Evolutionary conservation across 64 coral and sea anemone genomes (phyloP).

Genomic region (Anthopleura sola): DNA sequence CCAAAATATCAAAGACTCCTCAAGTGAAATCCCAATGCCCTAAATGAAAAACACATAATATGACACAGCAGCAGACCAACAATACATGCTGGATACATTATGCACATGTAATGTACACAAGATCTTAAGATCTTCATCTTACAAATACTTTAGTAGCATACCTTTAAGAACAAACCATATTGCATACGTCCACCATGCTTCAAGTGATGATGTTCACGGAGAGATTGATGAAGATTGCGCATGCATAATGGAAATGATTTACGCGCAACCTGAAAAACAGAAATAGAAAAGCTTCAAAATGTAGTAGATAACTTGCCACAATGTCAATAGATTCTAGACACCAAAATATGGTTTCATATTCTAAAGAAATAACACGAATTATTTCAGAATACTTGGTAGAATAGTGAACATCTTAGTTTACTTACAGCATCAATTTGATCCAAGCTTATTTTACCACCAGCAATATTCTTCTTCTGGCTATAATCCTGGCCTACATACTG

Average conservation of each 20-base stretch:
- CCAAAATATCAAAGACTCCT: constrained; percentile 93
- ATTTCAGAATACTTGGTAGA: too few relatives aligned
- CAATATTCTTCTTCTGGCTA: constrained; percentile 52
- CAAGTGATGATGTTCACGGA: constrained; percentile 88
- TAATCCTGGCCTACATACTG: constrained; percentile 96
- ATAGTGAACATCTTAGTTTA: background rate
- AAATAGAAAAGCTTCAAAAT: background rate
- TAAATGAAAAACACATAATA: constrained; percentile 1
- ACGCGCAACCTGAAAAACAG: constrained; percentile 59
- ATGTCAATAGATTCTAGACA: too few relatives aligned
- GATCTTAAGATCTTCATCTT: background rate
- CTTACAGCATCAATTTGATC: constrained; percentile 91
- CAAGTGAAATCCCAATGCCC: constrained; percentile 91
- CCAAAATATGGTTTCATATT: too few relatives aligned
- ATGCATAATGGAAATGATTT: constrained; percentile 86
- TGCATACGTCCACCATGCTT: constrained; percentile 92
- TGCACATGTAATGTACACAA: too few relatives aligned
- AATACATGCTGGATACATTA: background rate
- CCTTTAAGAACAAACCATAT: constrained; percentile 96
- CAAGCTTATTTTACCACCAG: constrained; percentile 76
- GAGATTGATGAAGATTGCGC: constrained; percentile 84
- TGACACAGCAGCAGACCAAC: background rate
- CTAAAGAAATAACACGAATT: background rate
- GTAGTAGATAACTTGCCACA: too few relatives aligned
- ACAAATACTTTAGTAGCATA: background rate